Conservation (phyloP, 2,797 vertebrate genomes). For the Betta splendens region DNA sequence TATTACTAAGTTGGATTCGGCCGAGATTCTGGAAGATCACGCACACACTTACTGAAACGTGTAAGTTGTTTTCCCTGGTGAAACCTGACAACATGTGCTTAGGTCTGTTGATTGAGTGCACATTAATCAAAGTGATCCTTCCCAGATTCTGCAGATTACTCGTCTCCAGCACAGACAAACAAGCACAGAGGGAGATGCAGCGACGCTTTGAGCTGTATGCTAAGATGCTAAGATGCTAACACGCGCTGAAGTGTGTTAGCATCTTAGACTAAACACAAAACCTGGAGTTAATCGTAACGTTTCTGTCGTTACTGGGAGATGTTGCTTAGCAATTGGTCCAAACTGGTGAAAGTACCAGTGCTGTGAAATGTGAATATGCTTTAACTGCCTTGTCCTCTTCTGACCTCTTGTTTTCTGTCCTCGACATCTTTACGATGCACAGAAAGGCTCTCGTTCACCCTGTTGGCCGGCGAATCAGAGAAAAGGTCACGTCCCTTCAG, state of each 20-base stretch:
- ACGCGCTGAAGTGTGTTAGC: too few species aligned
- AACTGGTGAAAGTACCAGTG: too few species aligned
- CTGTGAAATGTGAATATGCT: too few species aligned
- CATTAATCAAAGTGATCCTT: constrained; percentile 57
- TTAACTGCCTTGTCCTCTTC: rapidly evolving
- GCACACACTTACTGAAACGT: constrained; percentile 38
- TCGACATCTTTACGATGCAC: not conserved
- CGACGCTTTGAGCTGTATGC: not conserved
- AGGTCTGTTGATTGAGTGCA: constrained; percentile 52
- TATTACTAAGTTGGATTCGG: constrained; percentile 18
- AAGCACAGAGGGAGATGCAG: constrained; percentile 5
- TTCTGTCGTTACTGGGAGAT: too few species aligned
- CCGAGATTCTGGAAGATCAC: constrained; percentile 20
- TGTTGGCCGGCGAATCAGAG: constrained; percentile 24
- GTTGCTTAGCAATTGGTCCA: too few species aligned
- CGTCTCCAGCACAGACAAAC: constrained; percentile 44
- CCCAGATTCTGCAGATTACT: constrained; percentile 47
- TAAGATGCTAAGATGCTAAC: not conserved
- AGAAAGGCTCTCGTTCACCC: constrained; percentile 9
- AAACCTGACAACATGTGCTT: constrained; percentile 66
- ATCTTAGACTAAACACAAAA: too few species aligned
- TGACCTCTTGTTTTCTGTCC: not conserved
- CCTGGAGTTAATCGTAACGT: too few species aligned
- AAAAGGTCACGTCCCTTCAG: constrained; percentile 40
- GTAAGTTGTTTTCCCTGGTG: constrained; percentile 31